These are phyloP conservation scores for Hypercompe scribonia DNA, from an alignment of 2,888 invertebrate genomes.

Conservation along the genomic window DNA sequence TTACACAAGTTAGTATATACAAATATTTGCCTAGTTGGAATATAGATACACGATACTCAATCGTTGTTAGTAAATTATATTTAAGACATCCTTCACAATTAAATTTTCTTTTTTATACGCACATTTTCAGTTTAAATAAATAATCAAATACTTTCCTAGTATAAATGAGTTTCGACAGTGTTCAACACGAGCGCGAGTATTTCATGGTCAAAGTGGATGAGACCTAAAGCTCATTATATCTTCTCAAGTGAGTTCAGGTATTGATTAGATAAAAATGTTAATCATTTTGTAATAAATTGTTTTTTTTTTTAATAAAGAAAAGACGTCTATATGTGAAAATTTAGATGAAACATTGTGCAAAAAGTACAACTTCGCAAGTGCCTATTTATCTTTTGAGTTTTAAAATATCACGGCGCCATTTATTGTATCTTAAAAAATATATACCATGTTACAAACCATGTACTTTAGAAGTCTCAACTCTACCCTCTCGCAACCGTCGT, in stretches of 20 bases:
- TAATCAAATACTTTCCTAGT: not conserved
- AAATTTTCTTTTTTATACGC: not conserved
- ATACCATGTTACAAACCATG: not conserved
- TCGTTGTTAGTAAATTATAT: slow-evolving; percentile 39
- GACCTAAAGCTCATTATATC: not conserved
- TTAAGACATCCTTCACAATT: not conserved
- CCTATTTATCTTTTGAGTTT: too few species aligned
- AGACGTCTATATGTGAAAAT: too few species aligned
- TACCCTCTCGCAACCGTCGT: not conserved
- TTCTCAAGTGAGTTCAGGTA: not conserved
- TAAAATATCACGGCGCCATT: not conserved
- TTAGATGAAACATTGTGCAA: too few species aligned
- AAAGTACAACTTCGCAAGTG: too few species aligned
- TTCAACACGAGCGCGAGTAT: not conserved
- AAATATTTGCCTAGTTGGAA: slow-evolving; percentile 51
- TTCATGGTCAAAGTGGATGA: not conserved
- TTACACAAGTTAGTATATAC: slow-evolving; percentile 53
- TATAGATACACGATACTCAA: slow-evolving; percentile 38
- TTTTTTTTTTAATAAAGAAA: too few species aligned
- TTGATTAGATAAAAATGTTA: not conserved
- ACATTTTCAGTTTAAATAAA: slow-evolving; percentile 1
- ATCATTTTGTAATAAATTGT: too few species aligned
- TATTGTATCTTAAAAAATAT: not conserved
- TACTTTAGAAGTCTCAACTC: not conserved
- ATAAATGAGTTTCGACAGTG: not conserved